These are phyloP conservation scores for Drosophila merina DNA, from an alignment of 2,888 invertebrate species.

Conservation along the genomic window DNA sequence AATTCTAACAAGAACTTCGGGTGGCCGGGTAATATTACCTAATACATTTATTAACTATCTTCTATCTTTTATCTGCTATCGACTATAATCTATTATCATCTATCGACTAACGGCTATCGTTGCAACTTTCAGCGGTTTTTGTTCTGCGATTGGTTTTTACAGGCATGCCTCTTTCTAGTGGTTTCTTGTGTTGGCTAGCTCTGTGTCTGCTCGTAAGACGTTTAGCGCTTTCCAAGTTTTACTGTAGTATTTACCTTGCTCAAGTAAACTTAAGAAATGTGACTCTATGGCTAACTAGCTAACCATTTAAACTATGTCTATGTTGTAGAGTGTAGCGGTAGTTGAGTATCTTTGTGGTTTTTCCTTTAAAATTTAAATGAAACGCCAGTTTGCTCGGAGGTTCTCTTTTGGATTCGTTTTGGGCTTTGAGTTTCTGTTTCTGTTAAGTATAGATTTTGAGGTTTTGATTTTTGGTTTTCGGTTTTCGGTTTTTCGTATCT, in stretches of 20 bases:
- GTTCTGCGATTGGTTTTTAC: conserved; percentile 51
- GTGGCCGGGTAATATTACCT: conserved; percentile 29
- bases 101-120: conserved; percentile 36
- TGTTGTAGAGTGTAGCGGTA: conserved; percentile 56
- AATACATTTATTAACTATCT: conserved; percentile 33
- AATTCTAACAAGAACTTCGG: conserved; percentile 36
- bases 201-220: conserved; percentile 64
- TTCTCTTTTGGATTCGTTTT: conserved; percentile 60
- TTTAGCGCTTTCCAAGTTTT: conserved; percentile 76
- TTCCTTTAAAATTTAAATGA: conserved; percentile 75
- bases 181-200: conserved; percentile 31
- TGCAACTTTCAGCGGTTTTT: conserved; percentile 45
- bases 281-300: conserved; percentile 53
- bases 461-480: conserved; percentile 7
- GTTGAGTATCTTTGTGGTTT: conserved; percentile 26
- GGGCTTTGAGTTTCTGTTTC: conserved; percentile 34
- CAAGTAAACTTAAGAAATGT: conserved; percentile 56
- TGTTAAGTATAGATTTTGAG: conserved; percentile 21
- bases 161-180: conserved; percentile 63
- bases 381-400: conserved; percentile 81
- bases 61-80: conserved; percentile 1
- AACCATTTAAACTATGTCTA: conserved; percentile 55
- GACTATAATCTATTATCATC: conserved; percentile 8
- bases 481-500: conserved; percentile 7
- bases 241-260: conserved; percentile 64